A percentile compares a stretch with the other conserved stretches of the same genome.
These are phyloP conservation scores for Myoxocephalus aenaeus DNA, from an alignment of 2,797 vertebrate species.

Conservation along the genomic window DNA sequence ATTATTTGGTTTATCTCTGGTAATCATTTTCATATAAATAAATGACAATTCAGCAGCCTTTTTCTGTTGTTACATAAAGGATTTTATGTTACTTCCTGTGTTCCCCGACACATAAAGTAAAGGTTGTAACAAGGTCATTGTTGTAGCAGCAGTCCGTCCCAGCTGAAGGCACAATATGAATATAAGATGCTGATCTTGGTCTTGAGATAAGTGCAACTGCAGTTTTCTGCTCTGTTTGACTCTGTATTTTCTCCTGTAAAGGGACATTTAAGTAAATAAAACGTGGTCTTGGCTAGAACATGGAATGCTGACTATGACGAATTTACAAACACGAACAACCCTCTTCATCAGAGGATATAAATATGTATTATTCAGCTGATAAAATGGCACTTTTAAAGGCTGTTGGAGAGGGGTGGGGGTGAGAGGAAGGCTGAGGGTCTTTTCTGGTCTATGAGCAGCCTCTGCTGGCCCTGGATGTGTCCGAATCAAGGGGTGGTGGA, in stretches of 20 bases:
- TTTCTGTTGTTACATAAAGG: neutral
- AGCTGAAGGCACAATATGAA: slow-evolving; percentile 8
- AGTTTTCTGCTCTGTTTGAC: slow-evolving; percentile 20
- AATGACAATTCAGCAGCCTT: neutral
- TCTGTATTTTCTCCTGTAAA: slow-evolving; percentile 24
- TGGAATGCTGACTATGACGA: slow-evolving; percentile 42
- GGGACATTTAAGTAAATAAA: slow-evolving; percentile 34
- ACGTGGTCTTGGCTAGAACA: neutral
- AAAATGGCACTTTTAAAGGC: slow-evolving; percentile 28
- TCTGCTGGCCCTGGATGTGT: slow-evolving; percentile 65
- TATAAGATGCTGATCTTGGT: slow-evolving; percentile 7
- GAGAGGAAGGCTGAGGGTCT: slow-evolving; percentile 8
- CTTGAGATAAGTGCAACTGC: slow-evolving; percentile 13
- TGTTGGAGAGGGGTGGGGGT: neutral
- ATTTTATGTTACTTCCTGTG: neutral
- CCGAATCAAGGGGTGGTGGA: slow-evolving; percentile 7
- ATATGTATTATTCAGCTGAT: slow-evolving; percentile 51
- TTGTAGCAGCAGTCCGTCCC: slow-evolving; percentile 18
- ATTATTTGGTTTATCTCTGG: neutral
- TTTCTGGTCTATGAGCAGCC: slow-evolving; percentile 61
- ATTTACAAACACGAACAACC: slow-evolving; percentile 34
- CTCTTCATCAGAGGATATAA: slow-evolving; percentile 41
- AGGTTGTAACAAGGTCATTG: slow-evolving; percentile 6
- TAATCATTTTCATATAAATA: neutral
- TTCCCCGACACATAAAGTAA: neutral